Evolutionary conservation across 2,113 vertebrate genomes (phyloP).

Genomic region (Brachyhypopomus gauderio): DNA sequence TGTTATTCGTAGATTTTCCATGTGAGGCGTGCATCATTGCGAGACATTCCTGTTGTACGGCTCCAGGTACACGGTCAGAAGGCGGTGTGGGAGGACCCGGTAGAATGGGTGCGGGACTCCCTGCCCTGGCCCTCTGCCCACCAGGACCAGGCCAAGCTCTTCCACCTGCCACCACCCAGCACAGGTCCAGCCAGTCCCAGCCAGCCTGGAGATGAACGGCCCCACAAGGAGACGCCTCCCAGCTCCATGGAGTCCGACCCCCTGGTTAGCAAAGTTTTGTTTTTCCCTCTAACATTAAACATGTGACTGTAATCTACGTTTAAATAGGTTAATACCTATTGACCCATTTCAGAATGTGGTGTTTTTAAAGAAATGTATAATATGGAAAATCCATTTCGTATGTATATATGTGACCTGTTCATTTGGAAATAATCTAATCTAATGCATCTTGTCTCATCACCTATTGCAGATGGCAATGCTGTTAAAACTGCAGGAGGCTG

Average conservation of each 20-base stretch:
- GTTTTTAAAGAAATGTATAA: background rate
- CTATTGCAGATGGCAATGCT: conserved; percentile 94
- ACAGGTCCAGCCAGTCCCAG: conserved; percentile 82
- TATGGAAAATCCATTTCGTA: background rate
- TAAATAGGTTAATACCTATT: background rate
- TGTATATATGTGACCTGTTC: background rate
- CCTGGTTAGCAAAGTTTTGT: conserved; percentile 77
- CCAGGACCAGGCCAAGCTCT: conserved; percentile 95
- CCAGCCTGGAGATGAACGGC: conserved; percentile 82
- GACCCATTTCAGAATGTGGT: background rate
- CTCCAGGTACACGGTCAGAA: conserved; percentile 92
- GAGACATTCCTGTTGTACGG: conserved; percentile 20
- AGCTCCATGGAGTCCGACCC: conserved; percentile 93
- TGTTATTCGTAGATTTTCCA: background rate
- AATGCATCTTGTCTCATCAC: background rate
- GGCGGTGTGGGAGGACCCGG: conserved; percentile 95
- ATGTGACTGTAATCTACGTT: background rate
- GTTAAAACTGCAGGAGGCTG: conserved; percentile 96
- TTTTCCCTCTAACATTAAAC: background rate
- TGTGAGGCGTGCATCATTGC: background rate
- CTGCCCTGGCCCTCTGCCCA: conserved; percentile 95
- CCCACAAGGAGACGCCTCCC: conserved; percentile 89
- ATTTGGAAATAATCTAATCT: background rate
- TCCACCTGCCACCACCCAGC: conserved; percentile 92
- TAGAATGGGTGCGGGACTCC: conserved; percentile 96